Base-by-base conservation (phyloP, 2,797 vertebrate genomes). In the Gymnocypris eckloni region DNA sequence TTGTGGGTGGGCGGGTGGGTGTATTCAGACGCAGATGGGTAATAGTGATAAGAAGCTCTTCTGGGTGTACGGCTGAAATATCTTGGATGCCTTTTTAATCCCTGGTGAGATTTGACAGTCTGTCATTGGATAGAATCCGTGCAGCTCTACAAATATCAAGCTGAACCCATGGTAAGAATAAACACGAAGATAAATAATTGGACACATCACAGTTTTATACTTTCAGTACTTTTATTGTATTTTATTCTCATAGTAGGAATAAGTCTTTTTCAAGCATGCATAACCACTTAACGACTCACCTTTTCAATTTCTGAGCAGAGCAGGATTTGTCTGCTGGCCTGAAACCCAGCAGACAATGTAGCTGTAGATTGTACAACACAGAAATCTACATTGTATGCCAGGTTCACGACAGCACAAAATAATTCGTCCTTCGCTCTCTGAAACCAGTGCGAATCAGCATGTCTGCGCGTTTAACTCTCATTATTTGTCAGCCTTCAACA, bases 271-370 rank as follows among this genome's bases (percentile, higher is more conserved):
- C 69, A 82, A 87, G 84, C 76, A 90, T 83, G 87, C 80, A 59
- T 59, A 67, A n/a, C 48, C 45, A 43, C 6, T 33, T 37, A 20
- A 77, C 25, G 13, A 89, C 89, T 88, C 82, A 90, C 88, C 88
- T 66, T 64, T 87, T 85, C n/a, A 20, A 37, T 54, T 84, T 45
- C 37, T 11, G 25, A 79, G 84, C 39, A 9, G 70, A 79, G 82
- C 37, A 33, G 83, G 66, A 69, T 91, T 89, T 88, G 89, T 94
- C 94, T 95, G 95, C 95, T 93, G 95, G 96, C 97, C 96, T 96
- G 98, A 99, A 99, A 99, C 98, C 98, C 98, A 99, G 98, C 98
- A 99, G 98, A 99, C 98, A 99, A 99, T 99, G 98, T 99, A 99
- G 98, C 98, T 99, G 98, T 99, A 98, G 96, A 95, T 95, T 94